phyloP scores from a whole-genome alignment of 92 coral and sea anemone genomes.

The Umimayanthus chanpuru region DNA sequence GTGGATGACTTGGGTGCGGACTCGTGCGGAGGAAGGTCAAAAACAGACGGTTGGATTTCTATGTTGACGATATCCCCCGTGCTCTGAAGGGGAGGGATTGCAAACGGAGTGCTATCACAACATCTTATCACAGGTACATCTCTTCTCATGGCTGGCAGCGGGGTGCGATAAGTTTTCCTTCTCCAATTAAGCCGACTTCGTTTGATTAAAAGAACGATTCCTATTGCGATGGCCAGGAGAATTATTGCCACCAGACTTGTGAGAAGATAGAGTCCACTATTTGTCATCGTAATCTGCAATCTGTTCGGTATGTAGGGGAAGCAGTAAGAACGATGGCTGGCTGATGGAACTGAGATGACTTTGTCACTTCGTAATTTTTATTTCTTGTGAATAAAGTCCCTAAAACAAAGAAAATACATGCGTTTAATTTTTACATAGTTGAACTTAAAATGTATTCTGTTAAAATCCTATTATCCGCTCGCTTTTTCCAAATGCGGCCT shows the following conservation, averaged over 20 bases:
- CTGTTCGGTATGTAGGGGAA: neutral
- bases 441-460: too few relatives aligned
- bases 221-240: slow-evolving; percentile 8
- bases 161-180: neutral
- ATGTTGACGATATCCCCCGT: slow-evolving; percentile 57
- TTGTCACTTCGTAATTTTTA: neutral
- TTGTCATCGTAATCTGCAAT: slow-evolving; percentile 1
- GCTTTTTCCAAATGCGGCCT: too few relatives aligned
- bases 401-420: too few relatives aligned
- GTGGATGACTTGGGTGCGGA: slow-evolving; percentile 14
- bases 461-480: too few relatives aligned
- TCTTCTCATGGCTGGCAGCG: neutral
- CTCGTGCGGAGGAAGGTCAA: slow-evolving; percentile 51
- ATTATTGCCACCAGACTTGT: neutral
- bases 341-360: neutral
- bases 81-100: slow-evolving; percentile 58
- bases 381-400: too few relatives aligned
- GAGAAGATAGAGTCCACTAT: neutral
- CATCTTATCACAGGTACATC: slow-evolving; percentile 58
- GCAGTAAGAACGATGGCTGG: too few relatives aligned
- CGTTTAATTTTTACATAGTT: too few relatives aligned
- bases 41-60: slow-evolving; percentile 73
- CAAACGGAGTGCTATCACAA: slow-evolving; percentile 60
- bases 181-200: slow-evolving; percentile 5
- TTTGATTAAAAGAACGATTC: slow-evolving; percentile 30